Evolutionary conservation across 2,113 vertebrate species (phyloP), one percentile per base, ranked within the genome.

Genomic region (Rana temporaria): DNA sequence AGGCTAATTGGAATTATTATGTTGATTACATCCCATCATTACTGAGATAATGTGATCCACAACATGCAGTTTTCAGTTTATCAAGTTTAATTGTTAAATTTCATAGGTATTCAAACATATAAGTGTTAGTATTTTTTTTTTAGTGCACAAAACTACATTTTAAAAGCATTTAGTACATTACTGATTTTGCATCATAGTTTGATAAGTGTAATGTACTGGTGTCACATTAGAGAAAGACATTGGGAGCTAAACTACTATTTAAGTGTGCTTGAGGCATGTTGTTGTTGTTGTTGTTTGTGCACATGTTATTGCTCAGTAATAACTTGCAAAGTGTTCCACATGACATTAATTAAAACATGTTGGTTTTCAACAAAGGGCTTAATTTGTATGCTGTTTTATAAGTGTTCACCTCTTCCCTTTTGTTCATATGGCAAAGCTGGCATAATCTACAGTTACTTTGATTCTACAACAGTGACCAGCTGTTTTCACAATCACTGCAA

Each of bases 261-360:
- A 84, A 81, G 75, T 75, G 53, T 60, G 62, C 59, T 85, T 80
- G 71, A 81, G 48, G 15, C 6, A 60, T 76, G 79, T 85, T 85
- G 56, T 85, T 17, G 76, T 86, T 90, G 89, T 65, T 79, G 57
- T 87, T 85, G 84, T 89, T 90, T 88, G 81, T 87, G 89, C 86
- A 89, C 87, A 89, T 85, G 87, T 87, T 85, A n/a, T 32, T 84
- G 57, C 38, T 84, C 84, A 60, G 81, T 84, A 79, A 86, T 19
- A 85, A 86, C 71, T 85, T 87, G 83, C 4, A 55, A 66, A 14
- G 26, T 72, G 17, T 84, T 87, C 55, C 34, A 78, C 32, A 78
- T 74, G 81, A 89, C 88, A 18, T 14, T 85, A 90, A 87, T 90
- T 87, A 87, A 85, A 82, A 64, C 30, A 74, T 82, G 52, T 86